Evolutionary conservation across 1,140 invertebrate species (phyloP).

Genomic region (Ephestia elutella): DNA sequence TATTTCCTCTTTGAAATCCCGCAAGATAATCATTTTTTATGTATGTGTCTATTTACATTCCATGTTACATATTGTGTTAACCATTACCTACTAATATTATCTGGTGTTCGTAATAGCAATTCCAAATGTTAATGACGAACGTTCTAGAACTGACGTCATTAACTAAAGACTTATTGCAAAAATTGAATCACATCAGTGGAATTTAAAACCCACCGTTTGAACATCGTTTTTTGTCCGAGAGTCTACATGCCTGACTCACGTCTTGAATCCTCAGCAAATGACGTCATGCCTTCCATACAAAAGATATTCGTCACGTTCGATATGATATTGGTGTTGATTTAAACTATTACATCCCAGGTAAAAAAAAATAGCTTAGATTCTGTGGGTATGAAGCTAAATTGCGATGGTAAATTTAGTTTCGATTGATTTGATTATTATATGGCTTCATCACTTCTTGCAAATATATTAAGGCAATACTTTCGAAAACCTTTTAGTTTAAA

Average conservation of each 20-base stretch:
- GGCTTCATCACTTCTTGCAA: too few species aligned
- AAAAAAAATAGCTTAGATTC: too few species aligned
- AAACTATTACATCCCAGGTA: too few species aligned
- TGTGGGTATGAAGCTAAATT: too few species aligned
- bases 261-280: constrained; percentile 38
- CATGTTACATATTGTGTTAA: background rate
- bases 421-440: too few species aligned
- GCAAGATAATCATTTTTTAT: too few species aligned
- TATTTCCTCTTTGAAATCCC: too few species aligned
- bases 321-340: background rate
- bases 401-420: too few species aligned
- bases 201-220: constrained; percentile 17
- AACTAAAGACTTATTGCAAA: background rate
- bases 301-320: background rate
- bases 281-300: constrained; percentile 30
- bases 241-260: constrained; percentile 34
- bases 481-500: too few species aligned
- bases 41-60: background rate
- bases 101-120: too few species aligned
- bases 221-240: constrained; percentile 1
- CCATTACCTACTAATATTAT: too few species aligned
- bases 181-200: constrained; percentile 9
- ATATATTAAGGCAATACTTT: too few species aligned
- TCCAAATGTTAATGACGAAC: background rate
- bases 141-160: background rate